phyloP scores from a whole-genome alignment of 2,888 invertebrate genomes.

The Bhutanitis thaidina region DNA sequence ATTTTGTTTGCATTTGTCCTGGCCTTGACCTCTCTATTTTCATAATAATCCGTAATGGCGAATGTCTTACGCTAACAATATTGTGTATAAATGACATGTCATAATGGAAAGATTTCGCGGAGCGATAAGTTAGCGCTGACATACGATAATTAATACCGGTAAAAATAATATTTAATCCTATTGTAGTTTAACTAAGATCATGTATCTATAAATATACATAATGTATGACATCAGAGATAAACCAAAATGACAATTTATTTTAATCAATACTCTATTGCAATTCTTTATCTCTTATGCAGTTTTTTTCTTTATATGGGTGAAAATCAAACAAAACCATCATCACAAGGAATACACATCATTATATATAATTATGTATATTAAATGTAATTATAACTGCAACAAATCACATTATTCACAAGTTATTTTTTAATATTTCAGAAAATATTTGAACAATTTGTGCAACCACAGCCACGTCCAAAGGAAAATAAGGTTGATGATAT shows the following conservation, averaged over 20 bases:
- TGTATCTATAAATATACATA: slow-evolving; percentile 1
- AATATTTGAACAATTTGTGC: slow-evolving; percentile 65
- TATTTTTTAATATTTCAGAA: slow-evolving; percentile 51
- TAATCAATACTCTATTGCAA: background rate
- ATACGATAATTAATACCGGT: background rate
- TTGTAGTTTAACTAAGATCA: background rate
- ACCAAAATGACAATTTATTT: background rate
- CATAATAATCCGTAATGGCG: slow-evolving; percentile 80
- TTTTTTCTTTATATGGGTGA: too few relatives aligned
- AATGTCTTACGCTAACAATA: slow-evolving; percentile 69
- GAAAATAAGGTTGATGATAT: slow-evolving; percentile 57
- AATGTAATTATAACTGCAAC: too few relatives aligned
- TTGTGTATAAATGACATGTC: slow-evolving; percentile 58
- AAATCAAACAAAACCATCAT: too few relatives aligned
- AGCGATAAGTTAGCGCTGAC: slow-evolving; percentile 2
- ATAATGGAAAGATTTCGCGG: slow-evolving; percentile 51
- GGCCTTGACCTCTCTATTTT: slow-evolving; percentile 80
- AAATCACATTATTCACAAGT: background rate
- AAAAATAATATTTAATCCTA: slow-evolving; percentile 1
- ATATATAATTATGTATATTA: too few relatives aligned
- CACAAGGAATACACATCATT: too few relatives aligned
- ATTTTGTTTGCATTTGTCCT: slow-evolving; percentile 74
- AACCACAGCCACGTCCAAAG: slow-evolving; percentile 66
- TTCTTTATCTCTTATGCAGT: too few relatives aligned
- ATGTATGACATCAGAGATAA: background rate